phyloP scores from a whole-genome alignment of 2,888 invertebrate species.

The Trichogramma evanescens region DNA sequence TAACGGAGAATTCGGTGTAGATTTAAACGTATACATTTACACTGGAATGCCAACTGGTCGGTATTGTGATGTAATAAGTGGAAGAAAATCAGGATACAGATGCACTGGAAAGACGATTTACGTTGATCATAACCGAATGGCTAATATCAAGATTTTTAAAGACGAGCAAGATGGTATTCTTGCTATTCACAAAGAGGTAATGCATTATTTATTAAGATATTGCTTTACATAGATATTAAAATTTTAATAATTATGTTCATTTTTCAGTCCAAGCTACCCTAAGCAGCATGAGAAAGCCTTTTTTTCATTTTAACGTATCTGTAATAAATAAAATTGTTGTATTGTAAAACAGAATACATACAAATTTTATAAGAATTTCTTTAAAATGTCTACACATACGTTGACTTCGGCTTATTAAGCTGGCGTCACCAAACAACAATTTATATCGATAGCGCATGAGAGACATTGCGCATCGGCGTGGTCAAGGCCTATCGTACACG shows the following conservation, averaged over 20 bases:
- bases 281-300: too few species aligned
- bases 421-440: constrained; percentile 4
- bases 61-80: constrained; percentile 81
- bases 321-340: too few species aligned
- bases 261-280: too few species aligned
- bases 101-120: constrained; percentile 62
- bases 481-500: too few species aligned
- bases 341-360: too few species aligned
- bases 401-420: constrained; percentile 14
- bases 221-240: too few species aligned
- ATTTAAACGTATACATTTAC: constrained; percentile 55
- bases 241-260: too few species aligned
- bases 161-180: constrained; percentile 60
- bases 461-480: too few species aligned
- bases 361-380: not conserved
- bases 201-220: not conserved
- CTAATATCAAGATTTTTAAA: constrained; percentile 51
- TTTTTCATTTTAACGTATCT: too few species aligned
- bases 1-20: constrained; percentile 56
- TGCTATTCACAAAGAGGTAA: constrained; percentile 55
- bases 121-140: constrained; percentile 57
- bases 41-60: constrained; percentile 68
- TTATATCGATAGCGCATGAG: not conserved
- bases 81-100: constrained; percentile 47
- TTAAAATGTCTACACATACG: not conserved